These are phyloP conservation scores for Bolborhynchus lineola DNA, from an alignment of 2,113 vertebrate species.

Conservation along the genomic window DNA sequence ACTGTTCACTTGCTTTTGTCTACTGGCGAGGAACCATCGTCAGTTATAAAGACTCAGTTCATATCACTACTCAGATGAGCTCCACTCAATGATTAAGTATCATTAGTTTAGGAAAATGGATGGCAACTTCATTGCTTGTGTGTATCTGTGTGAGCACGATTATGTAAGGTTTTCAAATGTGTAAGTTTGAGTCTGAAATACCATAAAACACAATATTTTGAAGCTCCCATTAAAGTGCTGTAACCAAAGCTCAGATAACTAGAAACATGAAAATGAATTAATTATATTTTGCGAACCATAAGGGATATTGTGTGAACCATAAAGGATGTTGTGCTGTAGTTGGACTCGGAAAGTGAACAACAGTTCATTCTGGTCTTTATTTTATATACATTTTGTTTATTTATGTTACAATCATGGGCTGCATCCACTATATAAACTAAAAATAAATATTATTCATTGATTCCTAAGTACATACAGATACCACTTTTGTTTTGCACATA, in stretches of 20 bases:
- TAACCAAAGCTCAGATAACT: neutral
- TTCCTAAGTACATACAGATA: neutral
- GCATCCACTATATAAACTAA: neutral
- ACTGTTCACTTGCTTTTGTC: neutral
- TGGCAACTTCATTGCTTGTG: neutral
- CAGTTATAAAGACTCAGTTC: neutral
- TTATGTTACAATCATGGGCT: neutral
- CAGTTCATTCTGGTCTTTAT: neutral
- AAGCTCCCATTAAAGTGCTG: neutral
- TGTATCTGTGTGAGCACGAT: neutral
- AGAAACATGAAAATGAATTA: neutral
- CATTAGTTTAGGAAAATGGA: neutral
- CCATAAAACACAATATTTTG: neutral
- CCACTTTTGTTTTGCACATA: neutral
- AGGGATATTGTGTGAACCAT: neutral
- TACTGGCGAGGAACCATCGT: neutral
- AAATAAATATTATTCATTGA: neutral
- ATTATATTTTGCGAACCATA: neutral
- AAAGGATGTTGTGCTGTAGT: neutral
- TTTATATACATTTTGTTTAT: neutral
- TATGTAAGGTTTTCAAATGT: neutral
- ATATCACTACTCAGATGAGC: neutral
- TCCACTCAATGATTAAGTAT: neutral
- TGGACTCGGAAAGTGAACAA: neutral
- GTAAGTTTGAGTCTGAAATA: neutral